Evolutionary conservation across 2,797 vertebrate genomes (phyloP), one percentile per base, ranked within the genome.

Genomic region (Manis pentadactyla): DNA sequence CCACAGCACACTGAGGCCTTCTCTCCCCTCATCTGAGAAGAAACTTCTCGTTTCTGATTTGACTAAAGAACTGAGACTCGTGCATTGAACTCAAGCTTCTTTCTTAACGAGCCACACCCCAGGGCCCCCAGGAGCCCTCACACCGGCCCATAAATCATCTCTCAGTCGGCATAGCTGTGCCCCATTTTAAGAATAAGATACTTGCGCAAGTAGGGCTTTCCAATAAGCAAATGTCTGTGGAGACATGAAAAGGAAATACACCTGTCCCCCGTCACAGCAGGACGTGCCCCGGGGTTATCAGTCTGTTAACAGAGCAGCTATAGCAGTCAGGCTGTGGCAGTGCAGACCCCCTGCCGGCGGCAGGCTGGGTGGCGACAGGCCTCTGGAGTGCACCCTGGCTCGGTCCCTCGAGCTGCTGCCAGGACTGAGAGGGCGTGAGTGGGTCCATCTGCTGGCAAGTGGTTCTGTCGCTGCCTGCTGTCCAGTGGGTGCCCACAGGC

Each of bases 291-390:
- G 93, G 93, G 94, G 97, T 69, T 69, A 95, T 98, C 98, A 97
- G 68, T 90, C 94, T 98, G 96, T 98, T 96, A 98, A 66, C 25
- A 42, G 71, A 90, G 75, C 78, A 69, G 31, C 83, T 98, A 96
- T 98, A 97, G 97, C 95, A 95, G 87, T 93, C 61, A 75, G 81
- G 87, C 97, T 97, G 94, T 0, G 0, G 64, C 61, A 96, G 74
- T 42, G 19, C 31, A 79, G 86, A 94, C 96, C 98, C 97, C 42
- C 77, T 96, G 96, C 91, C 98, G 96, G 64, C 93, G 90, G 98
- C 97, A 98, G 97, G 97, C 96, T 82, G 78, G 87, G 92, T 95
- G 92, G 97, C 94, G 78, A 94, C 64, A n/a, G 82, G 96, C 89
- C 92, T 90, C 96, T 88, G 87, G 42, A 93, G 97, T 64, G 23